These are phyloP conservation scores for Chelonoidis abingdonii DNA, from an alignment of 2,113 vertebrate genomes.

Conservation along the genomic window DNA sequence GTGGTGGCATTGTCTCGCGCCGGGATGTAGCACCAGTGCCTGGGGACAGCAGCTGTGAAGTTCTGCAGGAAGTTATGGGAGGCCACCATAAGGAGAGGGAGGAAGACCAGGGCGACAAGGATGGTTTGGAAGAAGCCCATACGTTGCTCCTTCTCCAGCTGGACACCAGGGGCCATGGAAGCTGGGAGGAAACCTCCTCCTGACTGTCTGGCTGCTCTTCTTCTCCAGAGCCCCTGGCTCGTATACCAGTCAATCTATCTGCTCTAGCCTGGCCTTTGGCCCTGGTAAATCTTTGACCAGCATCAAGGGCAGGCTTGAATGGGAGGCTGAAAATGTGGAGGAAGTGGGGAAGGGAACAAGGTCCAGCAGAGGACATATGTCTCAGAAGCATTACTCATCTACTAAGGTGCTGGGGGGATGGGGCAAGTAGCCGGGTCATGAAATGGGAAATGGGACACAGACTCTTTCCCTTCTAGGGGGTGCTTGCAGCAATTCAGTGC, in stretches of 20 bases:
- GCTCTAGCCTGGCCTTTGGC: background rate
- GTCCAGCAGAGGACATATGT: background rate
- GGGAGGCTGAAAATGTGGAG: background rate
- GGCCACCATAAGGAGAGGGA: background rate
- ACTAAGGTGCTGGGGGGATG: background rate
- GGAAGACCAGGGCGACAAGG: background rate
- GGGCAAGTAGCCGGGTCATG: background rate
- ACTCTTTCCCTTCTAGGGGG: background rate
- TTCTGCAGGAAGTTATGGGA: slow-evolving; percentile 3
- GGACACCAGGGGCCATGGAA: background rate
- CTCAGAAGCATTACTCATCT: background rate
- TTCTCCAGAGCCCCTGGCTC: background rate
- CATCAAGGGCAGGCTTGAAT: background rate
- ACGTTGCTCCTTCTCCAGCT: background rate
- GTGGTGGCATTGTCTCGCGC: background rate
- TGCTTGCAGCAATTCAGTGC: background rate
- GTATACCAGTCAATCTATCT: background rate
- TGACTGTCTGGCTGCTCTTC: background rate
- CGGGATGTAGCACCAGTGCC: background rate
- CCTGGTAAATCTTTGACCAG: background rate
- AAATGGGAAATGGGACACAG: background rate
- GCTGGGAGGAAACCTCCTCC: background rate
- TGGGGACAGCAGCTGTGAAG: slow-evolving; percentile 8
- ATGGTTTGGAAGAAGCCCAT: slow-evolving; percentile 9
- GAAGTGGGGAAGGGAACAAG: background rate